Evolutionary conservation across 1,140 invertebrate genomes (phyloP), one percentile per base, ranked within the genome.

Genomic region (Hetaerina americana): DNA sequence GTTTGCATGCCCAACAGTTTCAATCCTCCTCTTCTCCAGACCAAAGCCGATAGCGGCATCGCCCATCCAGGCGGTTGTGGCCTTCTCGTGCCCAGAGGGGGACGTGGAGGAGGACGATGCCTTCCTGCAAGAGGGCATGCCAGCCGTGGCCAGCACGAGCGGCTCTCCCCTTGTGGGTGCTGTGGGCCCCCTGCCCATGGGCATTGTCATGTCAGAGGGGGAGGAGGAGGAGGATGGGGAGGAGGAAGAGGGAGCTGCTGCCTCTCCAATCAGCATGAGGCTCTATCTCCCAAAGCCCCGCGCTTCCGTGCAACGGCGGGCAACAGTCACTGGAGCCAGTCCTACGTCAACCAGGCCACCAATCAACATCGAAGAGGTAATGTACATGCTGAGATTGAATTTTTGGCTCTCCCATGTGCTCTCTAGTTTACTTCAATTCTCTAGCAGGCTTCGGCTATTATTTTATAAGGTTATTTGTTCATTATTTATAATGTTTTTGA

Each of bases 251-350:
- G 73, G 68, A 10, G 75, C 71, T 66, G 75, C 71, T 18, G 74
- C 77, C 5, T 80, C 80, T 26, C 78, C 80, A 6, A 78, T 78
- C 15, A 80, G 81, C 66, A 80, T 84, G 22, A 82, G 86, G 25
- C 75, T 93, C 74, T 93, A 91, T 77, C 86, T 90, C 26, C 86
- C 90, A 0, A 92, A 92, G 78, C 91, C 91, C 26, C 84, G 89
- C 40, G 85, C 88, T 26, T 80, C 86, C 69, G 87, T 93, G 24
- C 92, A 92, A 79, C 85, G 94, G 12, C 82, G 94, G 26, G 92
- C 94, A 69, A 95, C 93, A 5, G 93, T 96, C 75, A 93, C 92
- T 75, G 93, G 94, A 6, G 91, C 89, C 67, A 92, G 88, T 73
- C 90, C 92, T 18, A 88, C 87, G 3, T 82, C 86, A 66, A 87